phyloP scores from a whole-genome alignment of 2,888 invertebrate species.

The Scelioninae gen. 2 region DNA sequence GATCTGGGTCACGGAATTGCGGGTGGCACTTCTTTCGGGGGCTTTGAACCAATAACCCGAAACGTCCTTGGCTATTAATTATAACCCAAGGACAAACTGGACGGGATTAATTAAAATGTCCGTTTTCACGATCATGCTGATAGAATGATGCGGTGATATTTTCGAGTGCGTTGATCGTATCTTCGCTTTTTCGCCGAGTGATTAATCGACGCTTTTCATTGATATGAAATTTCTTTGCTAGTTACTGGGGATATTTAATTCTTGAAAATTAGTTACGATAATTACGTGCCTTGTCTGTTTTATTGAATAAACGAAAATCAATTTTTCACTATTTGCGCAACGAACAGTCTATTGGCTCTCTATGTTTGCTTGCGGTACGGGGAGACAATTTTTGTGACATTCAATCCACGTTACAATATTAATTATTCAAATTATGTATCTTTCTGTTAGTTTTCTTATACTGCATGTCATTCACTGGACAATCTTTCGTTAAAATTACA shows the following conservation, averaged over 20 bases:
- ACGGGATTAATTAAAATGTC: conserved; percentile 49
- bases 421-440: no score
- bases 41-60: conserved; percentile 37
- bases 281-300: conserved; percentile 1
- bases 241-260: conserved; percentile 20
- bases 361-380: no score
- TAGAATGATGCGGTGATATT: conserved; percentile 47
- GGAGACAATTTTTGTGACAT: no score
- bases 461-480: no score
- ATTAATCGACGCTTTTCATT: conserved; percentile 39
- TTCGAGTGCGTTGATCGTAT: conserved; percentile 43
- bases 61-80: conserved; percentile 48
- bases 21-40: conserved; percentile 44
- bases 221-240: conserved; percentile 35
- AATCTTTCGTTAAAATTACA: no score
- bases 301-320: no score
- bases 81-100: conserved; percentile 41
- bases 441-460: no score
- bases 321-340: no score
- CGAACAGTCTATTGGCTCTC: no score
- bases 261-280: conserved; percentile 1
- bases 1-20: conserved; percentile 60
- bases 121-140: conserved; percentile 41
- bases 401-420: no score
- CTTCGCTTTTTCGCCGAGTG: conserved; percentile 31